phyloP scores from a whole-genome alignment of 2,113 vertebrate genomes.

The Hippocampus barbouri region DNA sequence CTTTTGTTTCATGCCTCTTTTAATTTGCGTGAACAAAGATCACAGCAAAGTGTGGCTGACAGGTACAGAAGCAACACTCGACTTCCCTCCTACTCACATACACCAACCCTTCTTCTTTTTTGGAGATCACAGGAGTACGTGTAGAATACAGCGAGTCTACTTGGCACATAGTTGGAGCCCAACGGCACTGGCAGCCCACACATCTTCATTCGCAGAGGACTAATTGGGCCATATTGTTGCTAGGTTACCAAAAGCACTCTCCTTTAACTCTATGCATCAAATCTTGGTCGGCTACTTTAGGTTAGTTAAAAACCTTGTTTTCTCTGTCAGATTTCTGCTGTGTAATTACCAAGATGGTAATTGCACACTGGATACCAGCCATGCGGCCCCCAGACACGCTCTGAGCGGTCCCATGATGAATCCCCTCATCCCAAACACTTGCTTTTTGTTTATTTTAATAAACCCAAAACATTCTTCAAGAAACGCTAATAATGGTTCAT shows the following conservation, averaged over 20 bases:
- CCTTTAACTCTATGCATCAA: not conserved
- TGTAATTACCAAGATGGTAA: too few species aligned
- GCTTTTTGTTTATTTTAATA: too few species aligned
- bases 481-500: too few species aligned
- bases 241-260: conserved; percentile 6
- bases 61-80: not conserved
- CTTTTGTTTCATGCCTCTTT: not conserved
- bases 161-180: not conserved
- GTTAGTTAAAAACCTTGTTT: not conserved
- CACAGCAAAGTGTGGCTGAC: not conserved
- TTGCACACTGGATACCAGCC: too few species aligned
- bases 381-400: too few species aligned
- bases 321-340: not conserved
- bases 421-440: too few species aligned
- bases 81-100: not conserved
- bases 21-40: not conserved
- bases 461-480: too few species aligned
- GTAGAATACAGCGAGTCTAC: not conserved
- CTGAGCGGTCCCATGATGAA: too few species aligned
- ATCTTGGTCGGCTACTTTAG: not conserved
- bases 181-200: not conserved
- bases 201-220: not conserved
- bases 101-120: not conserved
- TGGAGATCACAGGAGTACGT: not conserved
- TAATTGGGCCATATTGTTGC: conserved; percentile 10